Evolutionary conservation across 1,140 invertebrate species (phyloP).

Genomic region (Monochamus saltuarius): DNA sequence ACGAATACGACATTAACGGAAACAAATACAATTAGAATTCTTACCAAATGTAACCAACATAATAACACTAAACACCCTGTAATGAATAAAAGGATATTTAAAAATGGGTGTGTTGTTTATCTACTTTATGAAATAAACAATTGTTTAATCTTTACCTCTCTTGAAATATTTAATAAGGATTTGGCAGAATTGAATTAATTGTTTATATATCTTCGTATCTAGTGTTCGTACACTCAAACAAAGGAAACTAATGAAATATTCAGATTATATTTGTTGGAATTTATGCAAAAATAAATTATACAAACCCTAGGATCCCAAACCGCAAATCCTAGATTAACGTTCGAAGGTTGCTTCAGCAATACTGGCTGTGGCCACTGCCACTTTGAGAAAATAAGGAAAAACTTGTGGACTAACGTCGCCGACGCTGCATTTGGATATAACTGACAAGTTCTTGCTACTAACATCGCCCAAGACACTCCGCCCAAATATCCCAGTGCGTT

Average conservation of each 20-base stretch:
- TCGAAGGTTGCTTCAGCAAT: slow-evolving; percentile 88
- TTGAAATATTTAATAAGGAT: too few species aligned
- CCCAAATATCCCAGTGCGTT: slow-evolving; percentile 97
- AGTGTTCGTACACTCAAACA: too few species aligned
- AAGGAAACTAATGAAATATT: too few species aligned
- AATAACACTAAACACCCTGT: slow-evolving; percentile 10
- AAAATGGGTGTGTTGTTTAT: too few species aligned
- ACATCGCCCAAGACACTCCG: slow-evolving; percentile 99
- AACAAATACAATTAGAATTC: not conserved
- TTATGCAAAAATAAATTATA: slow-evolving; percentile 18
- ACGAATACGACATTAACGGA: not conserved
- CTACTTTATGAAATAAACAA: too few species aligned
- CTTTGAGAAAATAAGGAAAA: slow-evolving; percentile 95
- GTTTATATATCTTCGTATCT: too few species aligned
- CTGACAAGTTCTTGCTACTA: slow-evolving; percentile 97
- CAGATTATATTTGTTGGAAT: too few species aligned
- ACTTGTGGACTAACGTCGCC: slow-evolving; percentile 94
- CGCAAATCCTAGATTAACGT: slow-evolving; percentile 83
- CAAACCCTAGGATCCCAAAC: slow-evolving; percentile 93
- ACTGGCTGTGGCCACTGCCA: slow-evolving; percentile 99
- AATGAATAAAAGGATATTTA: not conserved
- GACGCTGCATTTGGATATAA: slow-evolving; percentile 96
- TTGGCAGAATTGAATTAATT: too few species aligned
- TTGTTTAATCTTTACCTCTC: too few species aligned
- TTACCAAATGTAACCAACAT: slow-evolving; percentile 9